Evolutionary conservation across 2,113 vertebrate genomes (phyloP).

Genomic region (Neodon shergylaensis): DNA sequence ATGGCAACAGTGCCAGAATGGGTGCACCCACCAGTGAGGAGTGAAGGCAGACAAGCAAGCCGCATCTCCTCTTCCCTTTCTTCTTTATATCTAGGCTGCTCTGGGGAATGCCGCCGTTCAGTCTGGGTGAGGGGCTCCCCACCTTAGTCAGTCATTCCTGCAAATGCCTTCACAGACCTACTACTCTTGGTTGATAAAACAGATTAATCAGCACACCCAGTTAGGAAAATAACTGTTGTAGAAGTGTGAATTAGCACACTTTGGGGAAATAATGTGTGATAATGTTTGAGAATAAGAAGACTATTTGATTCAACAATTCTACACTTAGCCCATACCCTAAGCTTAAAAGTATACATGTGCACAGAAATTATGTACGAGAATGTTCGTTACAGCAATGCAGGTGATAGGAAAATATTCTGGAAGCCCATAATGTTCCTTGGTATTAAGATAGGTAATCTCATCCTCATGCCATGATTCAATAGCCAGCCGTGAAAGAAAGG

Average conservation of each 20-base stretch:
- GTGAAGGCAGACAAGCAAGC: background rate
- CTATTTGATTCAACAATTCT: background rate
- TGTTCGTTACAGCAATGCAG: background rate
- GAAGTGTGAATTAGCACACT: background rate
- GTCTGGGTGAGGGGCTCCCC: background rate
- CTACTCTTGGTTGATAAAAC: background rate
- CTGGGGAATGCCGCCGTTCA: too few species aligned
- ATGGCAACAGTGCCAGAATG: too few species aligned
- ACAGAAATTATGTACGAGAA: background rate
- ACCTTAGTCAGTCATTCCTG: background rate
- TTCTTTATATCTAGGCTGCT: background rate
- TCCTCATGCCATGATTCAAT: background rate
- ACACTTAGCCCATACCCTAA: background rate
- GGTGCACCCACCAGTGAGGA: background rate
- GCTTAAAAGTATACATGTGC: background rate
- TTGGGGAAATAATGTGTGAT: background rate
- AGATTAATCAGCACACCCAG: background rate
- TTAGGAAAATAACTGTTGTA: background rate
- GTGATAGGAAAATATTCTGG: background rate
- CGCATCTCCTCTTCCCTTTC: background rate
- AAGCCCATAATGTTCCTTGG: background rate
- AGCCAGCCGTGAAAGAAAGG: conserved; percentile 13
- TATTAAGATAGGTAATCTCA: conserved; percentile 28
- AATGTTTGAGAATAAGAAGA: background rate
- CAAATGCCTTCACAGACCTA: background rate